Evolutionary conservation across 2,113 vertebrate genomes (phyloP).

Genomic region (Protobothrops mucrosquamatus): DNA sequence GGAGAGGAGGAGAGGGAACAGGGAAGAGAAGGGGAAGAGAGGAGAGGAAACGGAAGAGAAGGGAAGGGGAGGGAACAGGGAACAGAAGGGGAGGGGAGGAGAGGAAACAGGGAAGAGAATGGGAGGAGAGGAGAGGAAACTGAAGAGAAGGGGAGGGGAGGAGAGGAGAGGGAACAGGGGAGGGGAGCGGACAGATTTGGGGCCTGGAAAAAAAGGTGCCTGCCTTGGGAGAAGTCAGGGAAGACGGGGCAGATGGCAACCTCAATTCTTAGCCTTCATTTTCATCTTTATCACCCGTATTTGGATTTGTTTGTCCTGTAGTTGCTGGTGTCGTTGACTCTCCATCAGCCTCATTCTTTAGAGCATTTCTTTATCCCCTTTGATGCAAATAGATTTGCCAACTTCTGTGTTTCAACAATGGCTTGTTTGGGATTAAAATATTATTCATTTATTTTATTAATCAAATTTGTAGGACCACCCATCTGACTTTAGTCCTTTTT

Average conservation of each 20-base stretch:
- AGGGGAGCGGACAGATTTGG: conserved; percentile 4
- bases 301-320: neutral
- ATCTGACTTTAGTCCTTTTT: neutral
- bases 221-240: neutral
- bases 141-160: no score
- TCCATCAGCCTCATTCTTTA: neutral
- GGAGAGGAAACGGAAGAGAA: no score
- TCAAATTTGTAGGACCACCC: neutral
- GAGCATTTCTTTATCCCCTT: neutral
- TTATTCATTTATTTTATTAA: neutral
- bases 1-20: no score
- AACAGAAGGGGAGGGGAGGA: no score
- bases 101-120: no score
- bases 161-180: no score
- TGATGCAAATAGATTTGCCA: neutral
- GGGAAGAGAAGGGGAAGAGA: no score
- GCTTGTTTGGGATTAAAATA: neutral
- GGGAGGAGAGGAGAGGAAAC: no score
- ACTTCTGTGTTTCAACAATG: neutral
- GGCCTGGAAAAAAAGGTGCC: neutral
- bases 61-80: no score
- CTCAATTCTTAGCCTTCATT: neutral
- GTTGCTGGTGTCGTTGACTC: neutral
- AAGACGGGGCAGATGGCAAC: neutral
- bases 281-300: neutral